phyloP scores from a whole-genome alignment of 2,888 invertebrate genomes.

The Platycheirus albimanus region DNA sequence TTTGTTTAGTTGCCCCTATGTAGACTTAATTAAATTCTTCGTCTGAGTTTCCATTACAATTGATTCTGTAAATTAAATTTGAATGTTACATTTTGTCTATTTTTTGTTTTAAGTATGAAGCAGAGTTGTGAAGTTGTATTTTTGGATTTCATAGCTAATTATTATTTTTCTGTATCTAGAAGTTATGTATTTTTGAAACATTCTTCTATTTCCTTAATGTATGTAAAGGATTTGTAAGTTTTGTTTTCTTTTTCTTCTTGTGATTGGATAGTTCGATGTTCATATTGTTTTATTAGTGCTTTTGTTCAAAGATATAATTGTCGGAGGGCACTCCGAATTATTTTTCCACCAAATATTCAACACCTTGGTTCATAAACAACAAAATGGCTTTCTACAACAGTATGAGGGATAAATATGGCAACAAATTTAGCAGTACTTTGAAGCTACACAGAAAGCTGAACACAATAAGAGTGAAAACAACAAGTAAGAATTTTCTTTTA shows the following conservation, averaged over 20 bases:
- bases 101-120: background rate
- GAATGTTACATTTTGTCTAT: background rate
- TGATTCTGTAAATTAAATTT: background rate
- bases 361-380: too few species aligned
- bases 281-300: too few species aligned
- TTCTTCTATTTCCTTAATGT: too few species aligned
- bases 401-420: background rate
- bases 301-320: background rate
- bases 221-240: too few species aligned
- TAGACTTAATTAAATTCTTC: background rate
- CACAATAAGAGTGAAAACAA: too few species aligned
- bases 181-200: background rate
- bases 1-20: background rate
- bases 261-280: too few species aligned
- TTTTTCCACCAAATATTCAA: background rate
- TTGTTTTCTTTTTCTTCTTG: too few species aligned
- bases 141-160: background rate
- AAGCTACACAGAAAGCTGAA: too few species aligned
- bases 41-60: background rate
- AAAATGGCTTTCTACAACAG: slow-evolving; percentile 1
- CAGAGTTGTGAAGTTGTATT: background rate
- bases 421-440: background rate
- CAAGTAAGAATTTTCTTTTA: background rate
- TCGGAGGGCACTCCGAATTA: slow-evolving; percentile 2
- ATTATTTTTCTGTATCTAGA: background rate